Evolutionary conservation across 2,888 invertebrate genomes (phyloP).

Genomic region (Timandra comae): DNA sequence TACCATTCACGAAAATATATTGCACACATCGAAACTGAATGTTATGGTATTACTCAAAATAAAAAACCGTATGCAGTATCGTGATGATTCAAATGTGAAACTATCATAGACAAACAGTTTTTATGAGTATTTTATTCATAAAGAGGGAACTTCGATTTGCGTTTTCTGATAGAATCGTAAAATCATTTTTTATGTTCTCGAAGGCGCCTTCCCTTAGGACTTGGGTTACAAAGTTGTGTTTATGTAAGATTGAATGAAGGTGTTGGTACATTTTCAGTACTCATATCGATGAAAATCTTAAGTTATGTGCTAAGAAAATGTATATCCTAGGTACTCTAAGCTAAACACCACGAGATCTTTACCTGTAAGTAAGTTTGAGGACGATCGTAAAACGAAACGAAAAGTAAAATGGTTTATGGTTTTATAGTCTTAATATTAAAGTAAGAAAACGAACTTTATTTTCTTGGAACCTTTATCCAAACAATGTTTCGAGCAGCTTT

Average conservation of each 20-base stretch:
- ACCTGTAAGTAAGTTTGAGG: too few species aligned
- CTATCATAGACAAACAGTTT: slow-evolving; percentile 37
- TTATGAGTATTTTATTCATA: slow-evolving; percentile 61
- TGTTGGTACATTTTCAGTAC: slow-evolving; percentile 1
- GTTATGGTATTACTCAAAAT: too few species aligned
- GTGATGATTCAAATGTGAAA: slow-evolving; percentile 15
- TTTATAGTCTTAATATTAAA: background rate
- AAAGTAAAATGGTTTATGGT: slow-evolving; percentile 2
- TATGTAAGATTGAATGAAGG: slow-evolving; percentile 30
- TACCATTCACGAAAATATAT: too few species aligned
- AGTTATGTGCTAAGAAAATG: background rate
- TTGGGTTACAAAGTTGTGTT: slow-evolving; percentile 62
- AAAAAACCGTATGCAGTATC: slow-evolving; percentile 1
- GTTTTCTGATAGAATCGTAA: slow-evolving; percentile 61
- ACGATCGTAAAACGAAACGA: background rate
- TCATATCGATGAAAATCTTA: slow-evolving; percentile 5
- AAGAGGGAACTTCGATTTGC: slow-evolving; percentile 49
- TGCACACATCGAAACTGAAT: too few species aligned
- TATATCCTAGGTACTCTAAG: too few species aligned
- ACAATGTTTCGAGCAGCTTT: too few species aligned
- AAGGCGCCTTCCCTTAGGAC: slow-evolving; percentile 53
- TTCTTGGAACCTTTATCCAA: too few species aligned
- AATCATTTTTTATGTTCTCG: slow-evolving; percentile 65
- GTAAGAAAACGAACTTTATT: background rate
- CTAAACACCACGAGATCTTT: too few species aligned